Evolutionary conservation across 2,797 vertebrate genomes (phyloP).

Genomic region (Tangara arthus): DNA sequence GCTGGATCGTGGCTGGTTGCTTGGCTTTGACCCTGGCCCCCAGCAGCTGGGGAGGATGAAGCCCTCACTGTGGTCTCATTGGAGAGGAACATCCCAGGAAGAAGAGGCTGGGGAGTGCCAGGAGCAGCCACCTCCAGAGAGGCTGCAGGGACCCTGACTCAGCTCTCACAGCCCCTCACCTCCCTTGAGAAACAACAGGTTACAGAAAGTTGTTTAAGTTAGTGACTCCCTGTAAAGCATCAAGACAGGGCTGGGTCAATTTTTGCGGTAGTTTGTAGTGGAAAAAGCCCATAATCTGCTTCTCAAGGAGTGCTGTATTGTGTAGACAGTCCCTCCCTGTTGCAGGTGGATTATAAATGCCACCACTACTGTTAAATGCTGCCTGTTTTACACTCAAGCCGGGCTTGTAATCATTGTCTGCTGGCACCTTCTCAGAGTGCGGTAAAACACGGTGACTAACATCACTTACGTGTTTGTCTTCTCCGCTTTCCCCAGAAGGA

Average conservation of each 20-base stretch:
- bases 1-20: not conserved
- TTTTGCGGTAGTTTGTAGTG: not conserved
- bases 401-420: not conserved
- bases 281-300: not conserved
- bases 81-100: not conserved
- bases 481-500: not conserved
- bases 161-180: not conserved
- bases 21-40: not conserved
- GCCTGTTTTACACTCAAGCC: not conserved
- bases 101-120: rapidly evolving
- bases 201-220: not conserved
- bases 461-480: not conserved
- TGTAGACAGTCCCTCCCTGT: not conserved
- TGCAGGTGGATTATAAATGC: slow-evolving; percentile 8
- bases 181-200: not conserved
- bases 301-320: not conserved
- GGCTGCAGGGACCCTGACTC: rapidly evolving
- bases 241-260: not conserved
- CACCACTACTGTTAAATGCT: not conserved
- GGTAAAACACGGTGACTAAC: not conserved
- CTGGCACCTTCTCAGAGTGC: not conserved
- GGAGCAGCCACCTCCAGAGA: not conserved
- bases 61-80: rapidly evolving
- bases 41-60: not conserved
- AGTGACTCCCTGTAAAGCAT: not conserved